Evolutionary conservation across 2,797 vertebrate species (phyloP).

Genomic region (Microctenopoma stevenorrisi): DNA sequence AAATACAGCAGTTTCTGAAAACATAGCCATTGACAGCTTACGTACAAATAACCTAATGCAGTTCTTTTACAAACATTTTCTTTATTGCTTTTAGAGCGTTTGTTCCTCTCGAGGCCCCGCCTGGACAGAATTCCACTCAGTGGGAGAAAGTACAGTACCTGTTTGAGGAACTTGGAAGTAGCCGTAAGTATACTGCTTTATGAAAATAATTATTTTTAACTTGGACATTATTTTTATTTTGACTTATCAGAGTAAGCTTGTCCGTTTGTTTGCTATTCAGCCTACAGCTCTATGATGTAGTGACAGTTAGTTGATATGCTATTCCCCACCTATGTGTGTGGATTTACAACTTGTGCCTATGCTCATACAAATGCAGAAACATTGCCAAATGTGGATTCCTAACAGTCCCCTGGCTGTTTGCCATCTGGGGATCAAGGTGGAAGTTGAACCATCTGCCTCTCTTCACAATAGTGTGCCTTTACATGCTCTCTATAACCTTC

Average conservation of each 20-base stretch:
- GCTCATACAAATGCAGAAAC: slow-evolving; percentile 30
- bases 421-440: slow-evolving; percentile 71
- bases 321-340: not conserved
- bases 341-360: slow-evolving; percentile 27
- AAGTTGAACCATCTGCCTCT: slow-evolving; percentile 78
- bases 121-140: slow-evolving; percentile 92
- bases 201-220: not conserved
- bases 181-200: slow-evolving; percentile 86
- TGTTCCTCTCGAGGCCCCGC: slow-evolving; percentile 89
- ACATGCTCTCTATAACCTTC: slow-evolving; percentile 55
- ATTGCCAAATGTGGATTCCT: slow-evolving; percentile 55
- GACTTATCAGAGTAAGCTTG: not conserved
- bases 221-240: not conserved
- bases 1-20: not conserved
- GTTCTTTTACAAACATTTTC: slow-evolving; percentile 7
- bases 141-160: slow-evolving; percentile 95
- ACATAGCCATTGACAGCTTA: not conserved
- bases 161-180: slow-evolving; percentile 95
- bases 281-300: no score
- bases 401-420: slow-evolving; percentile 65
- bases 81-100: slow-evolving; percentile 87
- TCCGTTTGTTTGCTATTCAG: not conserved
- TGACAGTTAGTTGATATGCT: no score
- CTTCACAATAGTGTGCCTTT: slow-evolving; percentile 63
- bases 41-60: not conserved